Evolutionary conservation across 2,888 invertebrate species (phyloP), one percentile per base, ranked within the genome.

Genomic region (Campaea margaritaria): DNA sequence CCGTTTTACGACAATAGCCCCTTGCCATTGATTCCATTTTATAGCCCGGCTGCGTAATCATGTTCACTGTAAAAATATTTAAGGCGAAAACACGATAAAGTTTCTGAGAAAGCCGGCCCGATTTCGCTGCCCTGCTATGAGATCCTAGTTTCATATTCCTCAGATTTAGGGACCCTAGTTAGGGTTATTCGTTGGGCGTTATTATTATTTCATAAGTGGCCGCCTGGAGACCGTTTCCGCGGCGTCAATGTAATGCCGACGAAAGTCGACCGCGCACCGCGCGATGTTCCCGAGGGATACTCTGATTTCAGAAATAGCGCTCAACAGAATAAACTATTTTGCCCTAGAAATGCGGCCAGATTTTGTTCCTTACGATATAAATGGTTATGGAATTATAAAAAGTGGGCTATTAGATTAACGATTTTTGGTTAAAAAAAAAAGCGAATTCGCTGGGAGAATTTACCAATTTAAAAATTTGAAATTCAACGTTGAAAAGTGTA

Each of bases 1-100:
- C 28, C 49, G 46, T 53, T 64, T 64, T 67, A 67, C 59, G 65
- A 53, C 54, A 58, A 58, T 61, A 58, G 58, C 47, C 43, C 27
- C 16, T 58, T 28, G 68, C 64, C 67, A 72, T 70, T 72, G 72
- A 74, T 74, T 73, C 63, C 46, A 47, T 75, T 75, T 76, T 66
- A 69, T 66, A 62, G 51, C 56, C 31, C 31, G 31, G 15, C 44
- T 12, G 50, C 42, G 36, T 58, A 16, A 34, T 61, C 31, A 44
- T 15, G 28, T 36, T 12, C 36, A 1, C 36, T n/a, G 36, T 31
- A 12, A 36, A 36, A 36, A n/a, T 36, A 36, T 36, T 36, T 12
- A 12, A n/a, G 12, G 3, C 4, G 12, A 7, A 36, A 10, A 36
- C 12, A 36, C 3, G n/a, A n/a, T 12, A 9, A 31, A 31, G 8